Percentiles rank a stretch among this genome's conserved stretches.
Conservation (phyloP, 2,888 invertebrate species). For the Rotaria macrura region DNA sequence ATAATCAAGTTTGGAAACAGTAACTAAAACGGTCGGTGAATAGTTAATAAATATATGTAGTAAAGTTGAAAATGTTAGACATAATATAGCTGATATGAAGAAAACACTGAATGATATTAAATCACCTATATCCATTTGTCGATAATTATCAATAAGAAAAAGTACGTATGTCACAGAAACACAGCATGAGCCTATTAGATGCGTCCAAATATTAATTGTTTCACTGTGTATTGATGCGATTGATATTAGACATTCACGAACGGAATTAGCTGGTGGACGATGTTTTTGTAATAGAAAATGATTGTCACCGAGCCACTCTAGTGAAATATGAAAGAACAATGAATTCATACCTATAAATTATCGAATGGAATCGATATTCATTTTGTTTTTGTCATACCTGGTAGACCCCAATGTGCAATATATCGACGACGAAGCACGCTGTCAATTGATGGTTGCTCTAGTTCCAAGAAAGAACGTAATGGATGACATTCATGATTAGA, state of each 20-base stretch:
- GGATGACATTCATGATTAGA: neutral
- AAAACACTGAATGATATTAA: neutral
- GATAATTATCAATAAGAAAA: slow-evolving; percentile 12
- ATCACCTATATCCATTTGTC: slow-evolving; percentile 8
- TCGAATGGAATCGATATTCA: neutral
- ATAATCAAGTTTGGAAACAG: neutral
- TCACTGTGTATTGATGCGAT: slow-evolving; percentile 97
- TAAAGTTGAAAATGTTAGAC: slow-evolving; percentile 14
- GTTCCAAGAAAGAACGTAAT: neutral
- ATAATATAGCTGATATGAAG: neutral
- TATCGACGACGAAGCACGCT: neutral
- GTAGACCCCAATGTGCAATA: slow-evolving; percentile 17
- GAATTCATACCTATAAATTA: too few relatives aligned
- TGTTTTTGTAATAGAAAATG: slow-evolving; percentile 90
- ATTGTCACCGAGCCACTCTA: slow-evolving; percentile 83
- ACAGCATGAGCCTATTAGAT: slow-evolving; percentile 61
- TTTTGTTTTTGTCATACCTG: neutral
- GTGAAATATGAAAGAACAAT: too few relatives aligned
- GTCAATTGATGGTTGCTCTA: neutral
- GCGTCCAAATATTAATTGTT: slow-evolving; percentile 98
- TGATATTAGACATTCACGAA: slow-evolving; percentile 87
- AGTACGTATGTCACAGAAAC: neutral
- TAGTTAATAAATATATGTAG: slow-evolving; percentile 15
- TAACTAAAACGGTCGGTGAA: slow-evolving; percentile 8
- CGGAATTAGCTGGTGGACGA: slow-evolving; percentile 86